Evolutionary conservation across 64 coral and sea anemone species (phyloP).

Genomic region (Exaiptasia diaphana): DNA sequence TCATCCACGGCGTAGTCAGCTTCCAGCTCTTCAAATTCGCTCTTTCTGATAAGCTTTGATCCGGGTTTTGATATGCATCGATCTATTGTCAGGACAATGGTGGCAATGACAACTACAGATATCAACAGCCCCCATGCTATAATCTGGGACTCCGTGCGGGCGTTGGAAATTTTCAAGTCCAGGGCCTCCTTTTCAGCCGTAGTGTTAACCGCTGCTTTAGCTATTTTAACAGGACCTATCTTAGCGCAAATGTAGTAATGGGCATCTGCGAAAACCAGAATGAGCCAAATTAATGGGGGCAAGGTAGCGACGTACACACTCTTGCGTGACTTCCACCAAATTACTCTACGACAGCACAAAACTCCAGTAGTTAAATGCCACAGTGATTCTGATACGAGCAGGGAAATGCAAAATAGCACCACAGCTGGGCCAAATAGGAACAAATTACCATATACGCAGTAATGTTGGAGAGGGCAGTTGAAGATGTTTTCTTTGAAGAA

Average conservation of each 20-base stretch:
- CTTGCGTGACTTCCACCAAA: conserved; percentile 56
- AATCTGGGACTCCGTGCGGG: conserved; percentile 56
- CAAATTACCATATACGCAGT: conserved; percentile 42
- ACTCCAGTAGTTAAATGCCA: conserved; percentile 70
- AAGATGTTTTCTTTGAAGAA: conserved; percentile 66
- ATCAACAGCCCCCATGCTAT: conserved; percentile 68
- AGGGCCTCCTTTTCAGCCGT: conserved; percentile 2
- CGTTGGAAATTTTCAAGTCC: conserved; percentile 36
- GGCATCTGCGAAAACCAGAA: conserved; percentile 61
- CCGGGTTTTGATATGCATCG: conserved; percentile 19
- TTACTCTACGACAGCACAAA: conserved; percentile 43
- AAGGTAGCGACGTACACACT: conserved; percentile 60
- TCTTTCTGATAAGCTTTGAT: conserved; percentile 32
- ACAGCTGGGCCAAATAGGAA: conserved; percentile 70
- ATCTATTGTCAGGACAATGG: conserved; percentile 51
- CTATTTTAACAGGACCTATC: conserved; percentile 39
- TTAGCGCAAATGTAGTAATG: conserved; percentile 74
- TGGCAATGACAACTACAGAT: conserved; percentile 19
- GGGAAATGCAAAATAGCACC: conserved; percentile 64
- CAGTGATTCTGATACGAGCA: conserved; percentile 74
- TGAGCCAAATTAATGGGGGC: conserved; percentile 68
- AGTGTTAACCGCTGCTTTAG: conserved; percentile 26
- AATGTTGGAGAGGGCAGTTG: conserved; percentile 44
- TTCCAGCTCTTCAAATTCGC: conserved; percentile 57
- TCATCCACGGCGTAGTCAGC: conserved; percentile 58